Conservation (phyloP, 1,140 invertebrate genomes). For the Whitmania pigra region DNA sequence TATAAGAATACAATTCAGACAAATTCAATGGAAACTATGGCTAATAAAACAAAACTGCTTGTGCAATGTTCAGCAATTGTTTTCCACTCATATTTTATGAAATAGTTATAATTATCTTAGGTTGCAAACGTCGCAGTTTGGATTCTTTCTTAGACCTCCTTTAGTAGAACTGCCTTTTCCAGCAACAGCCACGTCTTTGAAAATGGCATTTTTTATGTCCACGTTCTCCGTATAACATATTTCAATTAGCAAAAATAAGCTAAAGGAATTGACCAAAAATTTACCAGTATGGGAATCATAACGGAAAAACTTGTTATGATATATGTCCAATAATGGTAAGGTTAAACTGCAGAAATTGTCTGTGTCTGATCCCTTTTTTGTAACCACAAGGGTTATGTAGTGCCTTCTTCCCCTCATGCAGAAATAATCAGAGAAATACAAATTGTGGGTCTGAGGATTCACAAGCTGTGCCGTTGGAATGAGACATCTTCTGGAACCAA, state of each 20-base stretch:
- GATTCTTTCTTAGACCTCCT: constrained; percentile 9
- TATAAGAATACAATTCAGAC: no score
- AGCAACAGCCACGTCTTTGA: neutral
- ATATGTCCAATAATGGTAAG: constrained; percentile 24
- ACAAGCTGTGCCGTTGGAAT: neutral
- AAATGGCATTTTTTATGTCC: constrained; percentile 11
- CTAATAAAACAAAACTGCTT: no score
- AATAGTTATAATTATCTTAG: neutral
- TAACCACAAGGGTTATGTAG: constrained; percentile 29
- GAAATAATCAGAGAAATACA: constrained; percentile 34
- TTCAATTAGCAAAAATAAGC: constrained; percentile 23
- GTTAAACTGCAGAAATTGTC: constrained; percentile 31
- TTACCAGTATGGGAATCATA: constrained; percentile 14
- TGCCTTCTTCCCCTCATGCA: constrained; percentile 27
- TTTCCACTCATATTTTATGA: no score
- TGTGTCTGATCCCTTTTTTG: constrained; percentile 21
- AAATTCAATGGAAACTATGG: no score
- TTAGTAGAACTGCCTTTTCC: constrained; percentile 5
- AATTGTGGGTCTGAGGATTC: constrained; percentile 12
- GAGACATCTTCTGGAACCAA: neutral
- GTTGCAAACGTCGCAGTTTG: constrained; percentile 1
- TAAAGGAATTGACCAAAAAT: neutral
- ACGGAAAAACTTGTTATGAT: constrained; percentile 26
- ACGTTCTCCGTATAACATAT: constrained; percentile 28
- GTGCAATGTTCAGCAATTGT: no score